These are phyloP conservation scores for Chrysocyon brachyurus DNA, from an alignment of 2,797 vertebrate species.

Conservation along the genomic window DNA sequence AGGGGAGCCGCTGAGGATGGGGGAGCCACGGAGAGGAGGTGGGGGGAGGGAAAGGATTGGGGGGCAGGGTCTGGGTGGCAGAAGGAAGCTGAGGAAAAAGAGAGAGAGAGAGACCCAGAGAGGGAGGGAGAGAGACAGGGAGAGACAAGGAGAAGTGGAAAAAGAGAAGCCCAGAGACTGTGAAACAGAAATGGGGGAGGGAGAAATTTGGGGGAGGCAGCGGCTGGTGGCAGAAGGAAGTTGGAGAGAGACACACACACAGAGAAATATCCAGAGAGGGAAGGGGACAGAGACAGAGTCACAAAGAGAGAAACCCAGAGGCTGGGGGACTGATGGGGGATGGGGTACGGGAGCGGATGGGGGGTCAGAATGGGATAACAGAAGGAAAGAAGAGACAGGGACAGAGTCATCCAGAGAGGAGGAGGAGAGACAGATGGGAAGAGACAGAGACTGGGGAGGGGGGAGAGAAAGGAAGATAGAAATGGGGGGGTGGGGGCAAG, in stretches of 20 bases:
- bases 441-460: neutral
- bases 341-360: neutral
- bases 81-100: constrained; percentile 37
- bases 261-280: constrained; percentile 65
- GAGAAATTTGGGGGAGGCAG: constrained; percentile 68
- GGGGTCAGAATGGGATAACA: constrained; percentile 44
- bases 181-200: constrained; percentile 52
- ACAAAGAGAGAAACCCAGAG: neutral
- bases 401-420: constrained; percentile 69
- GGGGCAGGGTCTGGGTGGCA: constrained; percentile 70
- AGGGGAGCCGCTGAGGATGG: constrained; percentile 67
- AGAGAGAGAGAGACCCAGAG: constrained; percentile 13
- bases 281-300: constrained; percentile 31
- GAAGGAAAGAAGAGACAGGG: neutral
- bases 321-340: neutral
- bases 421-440: constrained; percentile 69
- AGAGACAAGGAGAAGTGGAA: neutral
- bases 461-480: neutral
- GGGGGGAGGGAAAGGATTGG: constrained; percentile 59
- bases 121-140: neutral
- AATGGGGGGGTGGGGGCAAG: neutral
- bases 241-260: constrained; percentile 32
- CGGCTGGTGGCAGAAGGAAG: constrained; percentile 70
- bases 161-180: constrained; percentile 45
- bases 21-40: constrained; percentile 69